Conservation (phyloP, 2,888 invertebrate genomes). For the Steromphala cineraria region DNA sequence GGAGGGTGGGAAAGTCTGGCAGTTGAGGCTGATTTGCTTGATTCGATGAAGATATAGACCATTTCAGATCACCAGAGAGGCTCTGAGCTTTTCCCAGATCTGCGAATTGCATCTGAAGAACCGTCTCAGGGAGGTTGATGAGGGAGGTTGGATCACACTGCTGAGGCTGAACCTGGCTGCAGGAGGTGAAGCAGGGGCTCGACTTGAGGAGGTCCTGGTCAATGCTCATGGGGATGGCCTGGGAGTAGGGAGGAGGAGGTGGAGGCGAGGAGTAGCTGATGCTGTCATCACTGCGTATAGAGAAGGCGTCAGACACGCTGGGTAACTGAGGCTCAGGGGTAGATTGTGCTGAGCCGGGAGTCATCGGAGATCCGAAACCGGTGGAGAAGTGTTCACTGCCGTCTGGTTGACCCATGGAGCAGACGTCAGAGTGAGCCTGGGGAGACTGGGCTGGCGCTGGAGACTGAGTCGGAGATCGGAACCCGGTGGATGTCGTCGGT, state of each 20-base stretch:
- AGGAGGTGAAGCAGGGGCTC: conserved; percentile 79
- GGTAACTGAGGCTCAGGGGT: conserved; percentile 61
- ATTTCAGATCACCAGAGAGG: conserved; percentile 36
- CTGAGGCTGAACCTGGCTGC: conserved; percentile 54
- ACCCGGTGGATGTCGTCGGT: conserved; percentile 42
- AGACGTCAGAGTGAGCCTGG: conserved; percentile 38
- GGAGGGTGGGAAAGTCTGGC: conserved; percentile 67
- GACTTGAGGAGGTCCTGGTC: conserved; percentile 67
- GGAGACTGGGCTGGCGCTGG: conserved; percentile 48
- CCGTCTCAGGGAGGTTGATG: conserved; percentile 30
- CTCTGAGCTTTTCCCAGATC: conserved; percentile 34
- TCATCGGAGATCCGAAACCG: conserved; percentile 58
- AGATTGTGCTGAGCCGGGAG: conserved; percentile 59
- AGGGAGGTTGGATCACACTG: conserved; percentile 47
- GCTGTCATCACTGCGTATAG: conserved; percentile 43
- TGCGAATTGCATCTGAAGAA: conserved; percentile 39
- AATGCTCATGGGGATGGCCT: conserved; percentile 41
- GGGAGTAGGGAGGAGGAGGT: conserved; percentile 65
- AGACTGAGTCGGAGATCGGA: conserved; percentile 53
- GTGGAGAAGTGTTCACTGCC: conserved; percentile 55
- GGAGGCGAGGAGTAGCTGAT: conserved; percentile 50
- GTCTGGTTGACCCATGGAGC: conserved; percentile 48
- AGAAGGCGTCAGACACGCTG: conserved; percentile 39
- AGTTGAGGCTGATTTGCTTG: conserved; percentile 48
- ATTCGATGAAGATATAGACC: conserved; percentile 32